Evolutionary conservation across 2,888 invertebrate genomes (phyloP).

Genomic region (Crepidodera aurea): DNA sequence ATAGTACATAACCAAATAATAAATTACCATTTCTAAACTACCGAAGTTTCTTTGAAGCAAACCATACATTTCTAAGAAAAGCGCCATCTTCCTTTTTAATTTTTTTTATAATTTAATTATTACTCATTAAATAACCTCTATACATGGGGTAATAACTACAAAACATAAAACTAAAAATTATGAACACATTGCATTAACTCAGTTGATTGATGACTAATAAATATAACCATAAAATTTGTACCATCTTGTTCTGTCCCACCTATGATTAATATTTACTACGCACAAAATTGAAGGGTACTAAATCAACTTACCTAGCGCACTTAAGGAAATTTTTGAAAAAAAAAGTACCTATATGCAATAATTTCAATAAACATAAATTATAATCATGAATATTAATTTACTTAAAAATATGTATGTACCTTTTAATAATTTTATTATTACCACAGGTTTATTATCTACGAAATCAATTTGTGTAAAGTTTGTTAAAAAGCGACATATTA

Average conservation of each 20-base stretch:
- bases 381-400: too few species aligned
- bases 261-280: constrained; percentile 22
- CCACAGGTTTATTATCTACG: too few species aligned
- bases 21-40: too few species aligned
- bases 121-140: constrained; percentile 13
- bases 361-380: constrained; percentile 8
- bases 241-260: constrained; percentile 21
- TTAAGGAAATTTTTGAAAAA: background rate
- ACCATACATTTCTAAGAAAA: too few species aligned
- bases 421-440: too few species aligned
- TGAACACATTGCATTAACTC: constrained; percentile 17
- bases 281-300: constrained; percentile 22
- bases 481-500: too few species aligned
- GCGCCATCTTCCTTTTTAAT: background rate
- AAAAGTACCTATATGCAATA: background rate
- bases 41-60: too few species aligned
- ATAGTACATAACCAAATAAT: too few species aligned
- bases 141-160: constrained; percentile 9
- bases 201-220: constrained; percentile 35
- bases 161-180: constrained; percentile 27
- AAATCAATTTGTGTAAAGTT: too few species aligned
- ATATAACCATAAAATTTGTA: constrained; percentile 31
- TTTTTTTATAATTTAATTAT: constrained; percentile 6
- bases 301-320: constrained; percentile 11
- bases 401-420: too few species aligned